phyloP scores from a whole-genome alignment of 2,113 vertebrate genomes.

The Myxocyprinus asiaticus region DNA sequence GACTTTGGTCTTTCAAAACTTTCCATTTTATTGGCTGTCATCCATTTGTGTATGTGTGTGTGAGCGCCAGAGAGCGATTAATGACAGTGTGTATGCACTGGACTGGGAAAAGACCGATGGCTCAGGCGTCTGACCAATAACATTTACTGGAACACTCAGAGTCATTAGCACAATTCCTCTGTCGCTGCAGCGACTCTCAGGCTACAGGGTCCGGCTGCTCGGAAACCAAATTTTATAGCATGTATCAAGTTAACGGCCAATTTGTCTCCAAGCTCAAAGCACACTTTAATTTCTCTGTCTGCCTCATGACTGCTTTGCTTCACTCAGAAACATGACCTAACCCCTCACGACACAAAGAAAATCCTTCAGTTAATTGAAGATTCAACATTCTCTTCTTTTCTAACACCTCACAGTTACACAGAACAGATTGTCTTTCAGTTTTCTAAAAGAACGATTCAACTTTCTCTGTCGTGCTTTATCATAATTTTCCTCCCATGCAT shows the following conservation, averaged over 20 bases:
- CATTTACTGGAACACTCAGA: constrained; percentile 60
- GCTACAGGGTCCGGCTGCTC: constrained; percentile 51
- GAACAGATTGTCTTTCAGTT: not conserved
- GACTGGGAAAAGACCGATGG: constrained; percentile 50
- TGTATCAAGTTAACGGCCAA: constrained; percentile 56
- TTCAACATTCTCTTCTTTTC: constrained; percentile 13
- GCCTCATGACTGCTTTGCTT: constrained; percentile 33
- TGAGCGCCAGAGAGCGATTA: constrained; percentile 28
- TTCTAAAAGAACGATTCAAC: constrained; percentile 25
- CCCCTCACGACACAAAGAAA: constrained; percentile 30
- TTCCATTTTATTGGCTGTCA: constrained; percentile 41
- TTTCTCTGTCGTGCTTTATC: constrained; percentile 3
- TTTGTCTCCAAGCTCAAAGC: constrained; percentile 45
- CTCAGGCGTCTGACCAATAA: constrained; percentile 57
- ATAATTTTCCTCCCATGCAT: constrained; percentile 24
- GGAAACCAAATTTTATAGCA: constrained; percentile 54
- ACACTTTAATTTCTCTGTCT: constrained; percentile 40
- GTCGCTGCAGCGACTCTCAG: constrained; percentile 57
- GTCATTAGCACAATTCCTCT: constrained; percentile 59
- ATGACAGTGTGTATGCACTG: constrained; percentile 30
- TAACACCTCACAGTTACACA: not conserved
- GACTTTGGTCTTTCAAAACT: constrained; percentile 41
- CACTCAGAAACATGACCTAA: constrained; percentile 36
- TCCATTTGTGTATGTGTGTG: constrained; percentile 34
- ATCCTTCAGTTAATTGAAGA: constrained; percentile 17